Conservation (phyloP, 1,140 invertebrate genomes). For the Psilanteris sp. region DNA sequence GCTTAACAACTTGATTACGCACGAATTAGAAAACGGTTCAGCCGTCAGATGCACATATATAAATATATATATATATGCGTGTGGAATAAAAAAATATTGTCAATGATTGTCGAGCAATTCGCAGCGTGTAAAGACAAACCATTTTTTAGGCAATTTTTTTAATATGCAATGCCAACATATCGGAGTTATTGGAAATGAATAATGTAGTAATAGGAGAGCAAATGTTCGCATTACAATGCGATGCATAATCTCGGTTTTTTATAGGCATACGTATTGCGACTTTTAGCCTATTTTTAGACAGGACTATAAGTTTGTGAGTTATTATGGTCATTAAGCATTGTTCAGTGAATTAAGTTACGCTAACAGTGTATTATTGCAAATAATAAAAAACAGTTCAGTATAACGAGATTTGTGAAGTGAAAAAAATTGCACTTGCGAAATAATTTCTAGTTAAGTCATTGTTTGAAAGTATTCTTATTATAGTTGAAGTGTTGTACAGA, state of each 20-base stretch:
- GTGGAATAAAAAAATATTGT: not conserved
- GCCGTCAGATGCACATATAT: not conserved
- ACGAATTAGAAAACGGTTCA: slow-evolving; percentile 23
- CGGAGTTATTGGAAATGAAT: slow-evolving; percentile 39
- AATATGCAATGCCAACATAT: too few relatives aligned
- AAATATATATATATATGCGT: too few relatives aligned
- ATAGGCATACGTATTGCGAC: slow-evolving; percentile 11
- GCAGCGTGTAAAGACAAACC: too few relatives aligned
- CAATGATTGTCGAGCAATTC: too few relatives aligned
- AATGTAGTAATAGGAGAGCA: slow-evolving; percentile 34
- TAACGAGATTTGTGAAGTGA: not conserved
- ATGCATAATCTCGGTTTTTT: slow-evolving; percentile 32
- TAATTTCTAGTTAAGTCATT: slow-evolving; percentile 2
- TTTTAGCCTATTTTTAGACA: slow-evolving; percentile 24
- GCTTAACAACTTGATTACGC: slow-evolving; percentile 45
- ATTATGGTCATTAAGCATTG: slow-evolving; percentile 28
- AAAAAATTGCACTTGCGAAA: slow-evolving; percentile 5
- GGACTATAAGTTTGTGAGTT: slow-evolving; percentile 26
- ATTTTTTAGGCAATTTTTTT: too few relatives aligned
- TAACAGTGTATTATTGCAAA: too few relatives aligned
- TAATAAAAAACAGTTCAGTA: too few relatives aligned
- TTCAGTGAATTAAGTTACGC: slow-evolving; percentile 38
- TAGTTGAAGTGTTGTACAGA: too few relatives aligned
- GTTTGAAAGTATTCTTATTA: slow-evolving; percentile 5
- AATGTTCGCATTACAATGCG: slow-evolving; percentile 44